phyloP scores from a whole-genome alignment of 2,113 vertebrate species.

The Istiophorus platypterus region DNA sequence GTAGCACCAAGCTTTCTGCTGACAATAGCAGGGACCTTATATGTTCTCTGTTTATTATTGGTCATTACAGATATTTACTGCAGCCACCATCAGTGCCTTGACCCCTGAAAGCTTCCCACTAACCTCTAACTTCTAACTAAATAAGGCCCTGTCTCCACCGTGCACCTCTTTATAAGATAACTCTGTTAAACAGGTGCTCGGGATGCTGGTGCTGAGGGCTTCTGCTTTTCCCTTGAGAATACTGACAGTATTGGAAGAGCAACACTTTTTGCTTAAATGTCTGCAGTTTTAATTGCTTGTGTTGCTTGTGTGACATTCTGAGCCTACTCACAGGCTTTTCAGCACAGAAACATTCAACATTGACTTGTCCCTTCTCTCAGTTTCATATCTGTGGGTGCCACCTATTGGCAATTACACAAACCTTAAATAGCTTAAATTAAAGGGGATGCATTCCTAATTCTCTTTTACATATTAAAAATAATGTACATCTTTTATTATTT shows the following conservation, averaged over 20 bases:
- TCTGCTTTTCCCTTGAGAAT: constrained; percentile 11
- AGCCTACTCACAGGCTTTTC: constrained; percentile 27
- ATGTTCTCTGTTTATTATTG: constrained; percentile 75
- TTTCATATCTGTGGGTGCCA: constrained; percentile 38
- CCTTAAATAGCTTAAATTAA: constrained; percentile 23
- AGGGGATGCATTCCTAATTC: not conserved
- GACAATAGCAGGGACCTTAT: constrained; percentile 70
- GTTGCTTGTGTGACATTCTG: constrained; percentile 36
- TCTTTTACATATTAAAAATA: not conserved
- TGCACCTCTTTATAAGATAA: constrained; percentile 19
- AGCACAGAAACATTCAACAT: constrained; percentile 26
- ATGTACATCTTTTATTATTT: too few species aligned
- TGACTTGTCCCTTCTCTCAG: constrained; percentile 39
- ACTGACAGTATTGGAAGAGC: constrained; percentile 12
- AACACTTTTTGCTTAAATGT: constrained; percentile 43
- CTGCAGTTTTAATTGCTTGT: constrained; percentile 56
- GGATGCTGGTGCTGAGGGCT: not conserved
- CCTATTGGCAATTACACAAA: constrained; percentile 10
- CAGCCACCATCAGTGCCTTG: constrained; percentile 58
- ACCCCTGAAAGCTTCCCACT: constrained; percentile 66
- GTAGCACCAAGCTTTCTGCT: constrained; percentile 68
- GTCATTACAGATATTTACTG: constrained; percentile 79
- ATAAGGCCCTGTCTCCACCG: constrained; percentile 8
- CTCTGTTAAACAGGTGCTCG: constrained; percentile 40
- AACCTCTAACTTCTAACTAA: constrained; percentile 61